phyloP scores from a whole-genome alignment of 2,888 invertebrate species.

The Lithosia quadra region DNA sequence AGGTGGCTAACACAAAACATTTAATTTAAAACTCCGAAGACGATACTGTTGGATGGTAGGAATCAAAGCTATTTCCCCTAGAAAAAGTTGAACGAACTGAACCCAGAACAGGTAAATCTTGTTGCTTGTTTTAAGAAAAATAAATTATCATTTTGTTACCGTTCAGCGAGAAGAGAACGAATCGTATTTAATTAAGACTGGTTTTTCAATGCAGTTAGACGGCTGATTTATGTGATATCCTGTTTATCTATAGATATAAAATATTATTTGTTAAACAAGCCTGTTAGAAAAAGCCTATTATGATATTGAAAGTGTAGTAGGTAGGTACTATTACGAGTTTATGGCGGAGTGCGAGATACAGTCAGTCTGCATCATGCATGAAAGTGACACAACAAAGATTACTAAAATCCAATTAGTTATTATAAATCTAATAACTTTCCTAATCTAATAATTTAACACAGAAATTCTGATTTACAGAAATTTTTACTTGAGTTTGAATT shows the following conservation, averaged over 20 bases:
- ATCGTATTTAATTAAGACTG: constrained; percentile 5
- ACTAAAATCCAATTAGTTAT: not conserved
- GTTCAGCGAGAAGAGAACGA: constrained; percentile 8
- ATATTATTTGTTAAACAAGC: not conserved
- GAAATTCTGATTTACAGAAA: not conserved
- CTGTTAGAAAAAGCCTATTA: too few relatives aligned
- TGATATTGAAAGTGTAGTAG: too few relatives aligned
- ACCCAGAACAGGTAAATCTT: constrained; percentile 16
- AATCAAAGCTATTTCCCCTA: not conserved
- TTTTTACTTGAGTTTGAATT: too few relatives aligned
- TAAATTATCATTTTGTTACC: constrained; percentile 24
- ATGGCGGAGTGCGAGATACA: not conserved
- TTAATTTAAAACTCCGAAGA: not conserved
- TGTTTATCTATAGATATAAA: not conserved
- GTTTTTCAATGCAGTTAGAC: constrained; percentile 3
- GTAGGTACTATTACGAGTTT: too few relatives aligned
- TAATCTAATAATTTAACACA: not conserved
- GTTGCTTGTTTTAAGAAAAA: constrained; percentile 10
- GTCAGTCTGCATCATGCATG: too few relatives aligned
- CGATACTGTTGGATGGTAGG: not conserved
- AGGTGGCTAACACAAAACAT: not conserved
- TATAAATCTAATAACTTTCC: not conserved
- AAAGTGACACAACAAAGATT: not conserved
- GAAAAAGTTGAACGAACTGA: constrained; percentile 16
- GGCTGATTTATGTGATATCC: not conserved